These are phyloP conservation scores for Actinia tenebrosa DNA, from an alignment of 64 coral and sea anemone genomes.

Conservation along the genomic window DNA sequence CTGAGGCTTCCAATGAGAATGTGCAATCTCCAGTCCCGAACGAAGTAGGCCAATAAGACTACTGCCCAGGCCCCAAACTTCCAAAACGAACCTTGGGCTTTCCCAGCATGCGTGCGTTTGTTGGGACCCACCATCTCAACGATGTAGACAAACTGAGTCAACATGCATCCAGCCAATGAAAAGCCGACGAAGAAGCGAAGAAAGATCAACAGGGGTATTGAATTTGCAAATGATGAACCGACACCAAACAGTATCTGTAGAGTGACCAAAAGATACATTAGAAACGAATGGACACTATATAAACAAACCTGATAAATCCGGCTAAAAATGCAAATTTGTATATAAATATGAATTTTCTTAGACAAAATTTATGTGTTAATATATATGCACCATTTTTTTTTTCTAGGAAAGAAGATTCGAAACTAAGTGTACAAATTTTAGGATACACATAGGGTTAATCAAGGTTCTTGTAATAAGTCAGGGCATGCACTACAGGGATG, in stretches of 20 bases:
- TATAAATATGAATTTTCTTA: too few relatives aligned
- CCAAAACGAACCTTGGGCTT: slow-evolving; percentile 63
- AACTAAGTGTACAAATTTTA: too few relatives aligned
- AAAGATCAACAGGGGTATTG: slow-evolving; percentile 50
- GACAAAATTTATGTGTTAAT: too few relatives aligned
- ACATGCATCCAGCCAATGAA: slow-evolving; percentile 41
- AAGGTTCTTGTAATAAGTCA: too few relatives aligned
- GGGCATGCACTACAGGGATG: too few relatives aligned
- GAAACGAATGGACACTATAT: background rate
- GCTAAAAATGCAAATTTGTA: too few relatives aligned
- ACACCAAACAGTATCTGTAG: slow-evolving; percentile 47
- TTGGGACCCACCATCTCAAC: slow-evolving; percentile 63
- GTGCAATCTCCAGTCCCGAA: slow-evolving; percentile 71
- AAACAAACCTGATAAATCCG: too few relatives aligned
- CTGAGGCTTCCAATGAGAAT: slow-evolving; percentile 54
- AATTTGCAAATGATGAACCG: slow-evolving; percentile 52
- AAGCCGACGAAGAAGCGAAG: slow-evolving; percentile 63
- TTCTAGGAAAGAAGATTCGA: too few relatives aligned
- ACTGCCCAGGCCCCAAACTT: slow-evolving; percentile 32
- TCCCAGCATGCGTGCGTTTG: slow-evolving; percentile 68
- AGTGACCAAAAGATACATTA: background rate
- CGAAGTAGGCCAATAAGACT: slow-evolving; percentile 43
- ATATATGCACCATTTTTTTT: too few relatives aligned
- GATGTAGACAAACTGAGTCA: slow-evolving; percentile 60
- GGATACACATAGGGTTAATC: too few relatives aligned